Evolutionary conservation across 1,140 invertebrate species (phyloP).

Genomic region (Apis cerana): DNA sequence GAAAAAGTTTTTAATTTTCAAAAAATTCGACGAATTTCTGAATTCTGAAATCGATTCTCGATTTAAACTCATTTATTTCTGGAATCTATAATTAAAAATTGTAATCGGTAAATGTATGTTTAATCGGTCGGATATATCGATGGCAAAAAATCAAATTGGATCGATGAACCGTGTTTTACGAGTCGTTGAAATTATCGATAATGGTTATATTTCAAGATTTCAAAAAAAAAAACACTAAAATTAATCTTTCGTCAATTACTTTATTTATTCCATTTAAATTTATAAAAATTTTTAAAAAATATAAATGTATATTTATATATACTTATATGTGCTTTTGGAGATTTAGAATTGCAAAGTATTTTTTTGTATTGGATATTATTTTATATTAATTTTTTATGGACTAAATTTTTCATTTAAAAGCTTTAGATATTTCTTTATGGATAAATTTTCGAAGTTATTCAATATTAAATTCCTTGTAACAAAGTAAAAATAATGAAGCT

Average conservation of each 20-base stretch:
- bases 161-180: not conserved
- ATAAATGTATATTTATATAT: not conserved
- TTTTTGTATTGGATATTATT: not conserved
- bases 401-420: not conserved
- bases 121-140: not conserved
- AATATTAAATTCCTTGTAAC: not conserved
- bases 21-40: not conserved
- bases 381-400: not conserved
- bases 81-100: slow-evolving; percentile 8
- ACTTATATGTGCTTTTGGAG: not conserved
- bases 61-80: not conserved
- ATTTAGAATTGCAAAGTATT: not conserved
- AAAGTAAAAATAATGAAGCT: not conserved
- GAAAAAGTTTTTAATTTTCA: slow-evolving; percentile 5
- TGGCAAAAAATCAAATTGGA: not conserved
- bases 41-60: not conserved
- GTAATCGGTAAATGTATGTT: not conserved
- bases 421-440: too few species aligned
- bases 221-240: not conserved
- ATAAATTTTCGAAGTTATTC: not conserved
- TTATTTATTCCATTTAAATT: not conserved
- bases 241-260: not conserved
- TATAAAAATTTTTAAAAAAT: not conserved
- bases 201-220: not conserved
- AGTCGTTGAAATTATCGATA: slow-evolving; percentile 3